Evolutionary conservation across 1,140 invertebrate genomes (phyloP), one percentile per base, ranked within the genome.

Genomic region (Trachymyrmex septentrionalis): DNA sequence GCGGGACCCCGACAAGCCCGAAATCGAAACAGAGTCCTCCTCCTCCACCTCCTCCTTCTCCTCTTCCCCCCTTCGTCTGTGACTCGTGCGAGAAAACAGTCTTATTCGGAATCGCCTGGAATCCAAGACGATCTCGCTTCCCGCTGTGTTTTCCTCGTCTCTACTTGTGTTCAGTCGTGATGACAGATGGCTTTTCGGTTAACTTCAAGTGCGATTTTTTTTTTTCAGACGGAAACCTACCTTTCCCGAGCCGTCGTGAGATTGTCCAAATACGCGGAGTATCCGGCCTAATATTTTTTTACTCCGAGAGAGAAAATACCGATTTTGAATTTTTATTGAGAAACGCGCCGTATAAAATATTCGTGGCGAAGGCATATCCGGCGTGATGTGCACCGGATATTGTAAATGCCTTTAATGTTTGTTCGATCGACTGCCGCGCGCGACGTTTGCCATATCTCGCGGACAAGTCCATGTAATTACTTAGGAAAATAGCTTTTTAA

Each of bases 161-260:
- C 38, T 44, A 44, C 10, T 10, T 44, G 19, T 21, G 19, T 50
- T 78, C 24, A 48, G 24, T 64, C 57, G 75, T 9, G 27, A 48
- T 78, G 59, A 78, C 76, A 78, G 76, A 78, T 78, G 76, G 76
- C 76, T 78, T 78, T 78, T 78, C 76, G 44, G 76, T 78, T 78
- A 48, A 30, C 34, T 77, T 77, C 10, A 66, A 48, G 53, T 16
- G 30, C 10, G 53, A 75, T 73, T 59, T 76, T 44, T 30, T 30
- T 7, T 59, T 12, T 21, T 34, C 19, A 14, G n/a, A 76, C 12
- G 30, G n/a, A 38, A 30, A 30, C 0, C 30, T 38, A 3, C 10
- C 3, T 14, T 16, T 10, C 12, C 53, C 48, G 14, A 19, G 30
- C 30, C 19, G 30, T 75, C 72, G 50, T 3, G 19, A 21, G 64